Evolutionary conservation across 2,113 vertebrate species (phyloP).

Genomic region (Platycercus adscitus): DNA sequence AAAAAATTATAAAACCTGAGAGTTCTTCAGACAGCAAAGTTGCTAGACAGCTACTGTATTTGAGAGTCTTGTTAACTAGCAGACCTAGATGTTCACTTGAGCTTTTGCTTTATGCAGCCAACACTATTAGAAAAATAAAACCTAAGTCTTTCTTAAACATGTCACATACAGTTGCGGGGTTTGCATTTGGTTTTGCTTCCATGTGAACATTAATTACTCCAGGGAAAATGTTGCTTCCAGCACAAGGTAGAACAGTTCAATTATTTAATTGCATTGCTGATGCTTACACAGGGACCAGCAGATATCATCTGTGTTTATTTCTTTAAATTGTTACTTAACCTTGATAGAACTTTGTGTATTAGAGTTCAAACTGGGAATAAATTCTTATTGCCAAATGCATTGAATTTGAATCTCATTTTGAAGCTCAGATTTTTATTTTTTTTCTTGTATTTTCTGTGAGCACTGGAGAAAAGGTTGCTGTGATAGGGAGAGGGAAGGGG

Average conservation of each 20-base stretch:
- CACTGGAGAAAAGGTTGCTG: not conserved
- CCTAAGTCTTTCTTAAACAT: not conserved
- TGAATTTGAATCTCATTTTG: not conserved
- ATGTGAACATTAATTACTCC: constrained; percentile 4
- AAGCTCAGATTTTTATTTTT: not conserved
- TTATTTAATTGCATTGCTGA: constrained; percentile 14
- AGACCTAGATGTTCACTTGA: not conserved
- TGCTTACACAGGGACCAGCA: not conserved
- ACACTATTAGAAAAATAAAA: not conserved
- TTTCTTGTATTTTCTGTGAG: not conserved
- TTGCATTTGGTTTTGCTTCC: not conserved
- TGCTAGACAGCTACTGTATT: not conserved
- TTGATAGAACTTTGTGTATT: not conserved
- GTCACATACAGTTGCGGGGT: not conserved
- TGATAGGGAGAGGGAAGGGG: not conserved
- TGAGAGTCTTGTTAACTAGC: not conserved
- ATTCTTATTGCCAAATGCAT: not conserved
- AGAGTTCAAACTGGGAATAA: not conserved
- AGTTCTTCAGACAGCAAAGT: not conserved
- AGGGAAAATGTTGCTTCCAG: not conserved
- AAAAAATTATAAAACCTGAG: not conserved
- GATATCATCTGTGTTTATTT: not conserved
- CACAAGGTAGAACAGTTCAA: not conserved
- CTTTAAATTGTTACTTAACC: not conserved
- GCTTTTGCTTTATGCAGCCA: not conserved